Percentiles rank a stretch among this genome's conserved stretches.
Conservation (phyloP, 2,888 invertebrate genomes). For the Sclerodermus sp. region DNA sequence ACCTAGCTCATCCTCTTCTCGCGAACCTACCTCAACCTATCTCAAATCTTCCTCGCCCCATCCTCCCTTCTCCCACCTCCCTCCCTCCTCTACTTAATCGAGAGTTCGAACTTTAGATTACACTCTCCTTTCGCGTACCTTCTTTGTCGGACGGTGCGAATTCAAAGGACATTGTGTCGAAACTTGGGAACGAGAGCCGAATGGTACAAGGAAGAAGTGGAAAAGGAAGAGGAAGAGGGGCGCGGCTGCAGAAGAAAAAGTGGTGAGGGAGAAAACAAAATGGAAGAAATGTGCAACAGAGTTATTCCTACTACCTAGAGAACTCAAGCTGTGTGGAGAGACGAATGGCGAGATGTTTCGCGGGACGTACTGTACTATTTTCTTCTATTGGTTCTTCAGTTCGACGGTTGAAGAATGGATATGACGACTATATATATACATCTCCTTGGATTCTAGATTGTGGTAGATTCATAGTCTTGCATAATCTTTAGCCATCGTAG, state of each 20-base stretch:
- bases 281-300: constrained; percentile 16
- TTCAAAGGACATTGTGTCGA: constrained; percentile 50
- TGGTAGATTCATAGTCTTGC: too few species aligned
- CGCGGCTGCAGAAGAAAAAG: constrained; percentile 11
- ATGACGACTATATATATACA: too few species aligned
- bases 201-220: not conserved
- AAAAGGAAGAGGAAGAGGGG: not conserved
- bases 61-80: not conserved
- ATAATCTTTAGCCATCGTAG: too few species aligned
- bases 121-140: constrained; percentile 30
- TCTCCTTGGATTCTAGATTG: too few species aligned
- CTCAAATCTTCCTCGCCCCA: not conserved
- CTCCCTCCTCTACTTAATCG: constrained; percentile 32
- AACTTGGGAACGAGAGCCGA: constrained; percentile 37
- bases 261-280: constrained; percentile 8
- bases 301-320: constrained; percentile 25
- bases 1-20: not conserved
- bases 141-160: constrained; percentile 39
- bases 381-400: constrained; percentile 1
- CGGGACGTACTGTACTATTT: not conserved
- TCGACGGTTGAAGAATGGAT: too few species aligned
- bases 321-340: constrained; percentile 24
- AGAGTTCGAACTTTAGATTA: constrained; percentile 48
- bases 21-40: constrained; percentile 2
- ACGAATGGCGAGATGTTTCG: constrained; percentile 17